Evolutionary conservation across 2,888 invertebrate genomes (phyloP).

Genomic region (Polymixis lichenea): DNA sequence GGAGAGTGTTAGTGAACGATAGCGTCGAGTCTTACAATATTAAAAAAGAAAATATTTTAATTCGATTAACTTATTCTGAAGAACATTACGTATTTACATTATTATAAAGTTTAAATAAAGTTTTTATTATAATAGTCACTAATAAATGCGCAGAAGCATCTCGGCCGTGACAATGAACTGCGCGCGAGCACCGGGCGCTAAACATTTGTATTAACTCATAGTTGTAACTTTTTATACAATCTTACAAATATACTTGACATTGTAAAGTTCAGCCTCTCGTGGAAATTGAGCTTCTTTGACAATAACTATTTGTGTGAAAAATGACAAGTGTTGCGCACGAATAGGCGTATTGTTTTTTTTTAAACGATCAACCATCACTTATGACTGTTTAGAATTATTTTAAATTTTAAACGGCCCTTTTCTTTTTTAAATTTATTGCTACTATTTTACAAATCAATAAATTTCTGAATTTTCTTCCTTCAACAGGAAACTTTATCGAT

Average conservation of each 20-base stretch:
- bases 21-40: no score
- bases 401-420: not conserved
- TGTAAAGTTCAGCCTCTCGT: slow-evolving; percentile 40
- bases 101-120: slow-evolving; percentile 14
- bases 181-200: slow-evolving; percentile 59
- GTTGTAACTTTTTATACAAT: slow-evolving; percentile 43
- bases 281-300: slow-evolving; percentile 38
- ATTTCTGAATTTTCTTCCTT: not conserved
- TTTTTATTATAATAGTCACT: slow-evolving; percentile 32
- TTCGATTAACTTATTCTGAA: slow-evolving; percentile 15
- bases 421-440: not conserved
- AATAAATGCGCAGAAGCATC: slow-evolving; percentile 48
- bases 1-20: no score
- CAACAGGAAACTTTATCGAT: slow-evolving; percentile 14
- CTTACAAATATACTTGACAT: slow-evolving; percentile 49
- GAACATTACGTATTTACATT: slow-evolving; percentile 17
- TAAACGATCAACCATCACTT: not conserved
- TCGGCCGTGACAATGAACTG: slow-evolving; percentile 75
- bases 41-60: no score
- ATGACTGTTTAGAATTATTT: not conserved
- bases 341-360: not conserved
- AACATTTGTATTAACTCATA: slow-evolving; percentile 61
- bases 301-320: slow-evolving; percentile 6
- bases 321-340: not conserved
- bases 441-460: not conserved